phyloP scores from a whole-genome alignment of 2,888 invertebrate genomes.

The Caradrina kadenii region DNA sequence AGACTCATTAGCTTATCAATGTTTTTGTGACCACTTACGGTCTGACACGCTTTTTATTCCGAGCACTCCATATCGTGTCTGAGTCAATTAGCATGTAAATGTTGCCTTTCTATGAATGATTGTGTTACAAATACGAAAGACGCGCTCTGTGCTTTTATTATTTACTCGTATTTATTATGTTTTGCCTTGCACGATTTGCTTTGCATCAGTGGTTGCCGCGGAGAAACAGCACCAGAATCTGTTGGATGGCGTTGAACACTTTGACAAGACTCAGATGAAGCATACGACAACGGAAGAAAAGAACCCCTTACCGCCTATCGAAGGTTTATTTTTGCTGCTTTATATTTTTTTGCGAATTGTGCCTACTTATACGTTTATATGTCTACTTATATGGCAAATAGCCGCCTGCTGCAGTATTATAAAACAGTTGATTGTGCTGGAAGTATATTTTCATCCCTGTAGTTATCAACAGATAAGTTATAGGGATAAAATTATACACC shows the following conservation, averaged over 20 bases:
- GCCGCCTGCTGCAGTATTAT: conserved; percentile 12
- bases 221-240: conserved; percentile 94
- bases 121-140: conserved; percentile 40
- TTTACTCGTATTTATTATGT: conserved; percentile 63
- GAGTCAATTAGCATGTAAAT: conserved; percentile 62
- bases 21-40: conserved; percentile 52
- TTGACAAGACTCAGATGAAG: conserved; percentile 93
- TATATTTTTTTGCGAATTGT: conserved; percentile 42
- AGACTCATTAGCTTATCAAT: conserved; percentile 61
- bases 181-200: conserved; percentile 84
- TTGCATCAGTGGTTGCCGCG: conserved; percentile 92
- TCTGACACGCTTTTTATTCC: conserved; percentile 66
- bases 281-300: conserved; percentile 94
- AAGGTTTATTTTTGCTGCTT: conserved; percentile 90
- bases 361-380: conserved; percentile 34
- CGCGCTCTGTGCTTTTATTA: conserved; percentile 59
- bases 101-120: conserved; percentile 51
- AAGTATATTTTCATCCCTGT: conserved; percentile 2
- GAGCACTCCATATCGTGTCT: conserved; percentile 43
- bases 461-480: conserved; percentile 14
- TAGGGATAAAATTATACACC: not conserved
- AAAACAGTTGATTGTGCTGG: not conserved
- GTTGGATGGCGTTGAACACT: conserved; percentile 93
- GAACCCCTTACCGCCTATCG: conserved; percentile 93
- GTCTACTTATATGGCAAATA: conserved; percentile 13